Evolutionary conservation across 1,140 invertebrate species (phyloP), one percentile per base, ranked within the genome.

Genomic region (Cydia strobilella): DNA sequence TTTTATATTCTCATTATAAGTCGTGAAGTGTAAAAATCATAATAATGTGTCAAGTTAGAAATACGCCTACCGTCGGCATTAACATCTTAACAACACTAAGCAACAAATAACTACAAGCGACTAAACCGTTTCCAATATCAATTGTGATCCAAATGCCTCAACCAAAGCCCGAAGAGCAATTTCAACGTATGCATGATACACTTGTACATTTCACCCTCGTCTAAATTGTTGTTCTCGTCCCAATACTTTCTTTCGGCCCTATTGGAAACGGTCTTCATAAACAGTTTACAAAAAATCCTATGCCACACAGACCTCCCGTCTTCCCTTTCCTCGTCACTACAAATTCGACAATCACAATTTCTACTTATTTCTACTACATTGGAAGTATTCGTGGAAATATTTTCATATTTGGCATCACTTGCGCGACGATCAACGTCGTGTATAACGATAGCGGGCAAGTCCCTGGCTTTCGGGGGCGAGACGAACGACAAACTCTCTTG

Each of bases 61-160:
- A 69, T 39, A n/a, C 35, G 65, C 65, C 65, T 69, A 69, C 12
- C 31, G n/a, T 31, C n/a, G 27, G 65, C 35, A 69, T 69, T 69
- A 73, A 73, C 27, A 73, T 73, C 72, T 73, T 73, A 73, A 48
- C 48, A 73, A 73, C 72, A 73, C 48, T 48, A 73, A 73, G 48
- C 48, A 73, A 73, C 42, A 73, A 51, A 72, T 72, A 48, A 51
- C 48, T 73, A 73, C 65, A 69, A 69, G 65, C 65, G 31, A 69
- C 65, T 69, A 69, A 65, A 12, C 65, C 65, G 65, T 69, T 42
- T 69, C 65, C 65, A 35, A 48, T 31, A 31, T 76, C 78, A 79
- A 81, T 87, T 92, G 77, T 92, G 90, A 83, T 90, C 89, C 25
- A 87, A 85, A 85, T 92, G 89, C 54, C 90, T 84, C 72, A 92